These are phyloP conservation scores for Abramis brama DNA, from an alignment of 2,113 vertebrate genomes.

Conservation along the genomic window DNA sequence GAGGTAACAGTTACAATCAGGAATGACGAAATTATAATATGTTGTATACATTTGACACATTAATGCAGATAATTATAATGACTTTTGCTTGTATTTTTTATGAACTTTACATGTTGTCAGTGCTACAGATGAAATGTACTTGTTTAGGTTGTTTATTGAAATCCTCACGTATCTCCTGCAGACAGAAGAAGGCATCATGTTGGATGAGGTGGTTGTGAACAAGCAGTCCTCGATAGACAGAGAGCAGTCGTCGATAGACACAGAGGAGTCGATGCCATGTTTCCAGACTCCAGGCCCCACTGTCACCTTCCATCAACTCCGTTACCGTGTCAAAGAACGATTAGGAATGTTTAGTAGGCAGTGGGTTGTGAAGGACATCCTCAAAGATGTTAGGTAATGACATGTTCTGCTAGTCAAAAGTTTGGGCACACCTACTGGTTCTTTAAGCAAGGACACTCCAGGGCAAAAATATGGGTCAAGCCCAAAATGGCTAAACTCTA, in stretches of 20 bases:
- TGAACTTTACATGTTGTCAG: not conserved
- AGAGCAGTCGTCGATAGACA: not conserved
- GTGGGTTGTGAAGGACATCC: conserved; percentile 69
- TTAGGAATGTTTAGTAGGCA: conserved; percentile 56
- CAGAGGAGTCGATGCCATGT: not conserved
- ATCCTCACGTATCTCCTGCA: not conserved
- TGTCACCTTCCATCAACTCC: conserved; percentile 70
- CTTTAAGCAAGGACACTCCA: not conserved
- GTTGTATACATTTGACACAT: not conserved
- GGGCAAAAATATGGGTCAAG: too few relatives aligned
- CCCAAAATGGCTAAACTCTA: too few relatives aligned
- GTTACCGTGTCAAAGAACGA: conserved; percentile 67
- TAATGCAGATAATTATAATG: not conserved
- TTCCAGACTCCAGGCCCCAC: conserved; percentile 61
- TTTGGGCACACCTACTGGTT: not conserved
- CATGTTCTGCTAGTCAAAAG: not conserved
- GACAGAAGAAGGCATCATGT: not conserved
- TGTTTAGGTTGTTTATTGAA: not conserved
- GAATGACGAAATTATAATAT: not conserved
- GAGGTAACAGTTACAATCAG: not conserved
- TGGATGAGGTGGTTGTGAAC: conserved; percentile 5
- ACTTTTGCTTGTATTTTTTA: not conserved
- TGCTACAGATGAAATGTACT: not conserved
- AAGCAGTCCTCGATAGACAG: not conserved
- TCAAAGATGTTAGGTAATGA: conserved; percentile 73